Evolutionary conservation across 2,888 invertebrate species (phyloP).

Genomic region (Desoria tigrina): DNA sequence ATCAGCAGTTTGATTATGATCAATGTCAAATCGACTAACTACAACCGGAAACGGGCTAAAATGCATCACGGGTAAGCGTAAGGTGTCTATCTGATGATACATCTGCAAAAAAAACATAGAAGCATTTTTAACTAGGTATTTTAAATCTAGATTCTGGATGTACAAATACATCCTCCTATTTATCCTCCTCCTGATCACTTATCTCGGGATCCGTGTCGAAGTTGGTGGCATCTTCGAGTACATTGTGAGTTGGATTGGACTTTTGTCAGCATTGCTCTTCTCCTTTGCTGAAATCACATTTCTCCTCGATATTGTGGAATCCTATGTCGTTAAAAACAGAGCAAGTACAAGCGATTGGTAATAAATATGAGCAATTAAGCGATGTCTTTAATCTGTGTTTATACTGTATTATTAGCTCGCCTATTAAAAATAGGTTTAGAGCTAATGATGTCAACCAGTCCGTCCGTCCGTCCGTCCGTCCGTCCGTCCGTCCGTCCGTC

Average conservation of each 20-base stretch:
- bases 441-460: too few species aligned
- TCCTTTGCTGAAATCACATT: conserved; percentile 31
- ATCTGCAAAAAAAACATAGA: too few species aligned
- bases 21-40: conserved; percentile 24
- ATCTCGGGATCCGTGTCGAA: conserved; percentile 20
- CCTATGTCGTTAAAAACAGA: conserved; percentile 21
- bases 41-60: conserved; percentile 22
- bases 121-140: too few species aligned
- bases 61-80: conserved; percentile 35
- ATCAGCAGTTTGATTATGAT: conserved; percentile 29
- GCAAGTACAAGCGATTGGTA: conserved; percentile 20
- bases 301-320: conserved; percentile 34
- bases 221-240: conserved; percentile 33
- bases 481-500: too few species aligned
- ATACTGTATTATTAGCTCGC: too few species aligned
- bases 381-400: too few species aligned
- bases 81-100: neutral
- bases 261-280: conserved; percentile 23
- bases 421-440: too few species aligned
- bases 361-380: too few species aligned
- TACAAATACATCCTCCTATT: conserved; percentile 35
- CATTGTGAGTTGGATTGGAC: conserved; percentile 27
- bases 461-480: too few species aligned
- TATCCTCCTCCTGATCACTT: conserved; percentile 16
- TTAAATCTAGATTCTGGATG: conserved; percentile 40